Evolutionary conservation across 1,140 invertebrate species (phyloP).

Genomic region (Drosophila kepulauana): DNA sequence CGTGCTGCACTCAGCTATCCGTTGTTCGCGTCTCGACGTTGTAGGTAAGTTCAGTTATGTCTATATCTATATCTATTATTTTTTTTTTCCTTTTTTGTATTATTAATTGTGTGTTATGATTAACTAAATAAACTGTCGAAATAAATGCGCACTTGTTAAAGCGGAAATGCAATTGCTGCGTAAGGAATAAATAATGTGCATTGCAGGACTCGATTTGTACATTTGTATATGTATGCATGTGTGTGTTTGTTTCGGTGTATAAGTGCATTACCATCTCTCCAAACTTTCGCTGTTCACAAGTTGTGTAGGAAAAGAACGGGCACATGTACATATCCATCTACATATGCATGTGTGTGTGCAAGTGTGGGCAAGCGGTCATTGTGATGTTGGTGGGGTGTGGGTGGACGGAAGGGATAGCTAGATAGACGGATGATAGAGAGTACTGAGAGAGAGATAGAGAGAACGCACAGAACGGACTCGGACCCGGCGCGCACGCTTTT

Average conservation of each 20-base stretch:
- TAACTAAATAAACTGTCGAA: conserved; percentile 3
- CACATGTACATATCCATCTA: conserved; percentile 1
- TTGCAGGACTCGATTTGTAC: neutral
- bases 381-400: too few species aligned
- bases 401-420: neutral
- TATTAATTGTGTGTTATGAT: neutral
- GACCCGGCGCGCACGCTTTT: conserved; percentile 56
- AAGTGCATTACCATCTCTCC: conserved; percentile 30
- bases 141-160: neutral
- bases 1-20: conserved; percentile 77
- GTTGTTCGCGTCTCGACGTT: conserved; percentile 67
- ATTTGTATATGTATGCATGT: conserved; percentile 3
- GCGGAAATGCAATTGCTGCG: conserved; percentile 24
- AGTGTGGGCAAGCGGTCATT: neutral
- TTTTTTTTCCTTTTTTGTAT: conserved; percentile 14
- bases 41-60: conserved; percentile 54
- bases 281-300: conserved; percentile 54
- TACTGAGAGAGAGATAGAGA: neutral
- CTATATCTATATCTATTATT: neutral
- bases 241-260: conserved; percentile 13
- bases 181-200: neutral
- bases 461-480: neutral
- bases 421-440: neutral
- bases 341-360: conserved; percentile 9
- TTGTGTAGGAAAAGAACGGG: conserved; percentile 49